Percentiles rank a stretch among this genome's conserved stretches.
Evolutionary conservation across 2,797 vertebrate genomes (phyloP).

Genomic region (Masticophis lateralis): DNA sequence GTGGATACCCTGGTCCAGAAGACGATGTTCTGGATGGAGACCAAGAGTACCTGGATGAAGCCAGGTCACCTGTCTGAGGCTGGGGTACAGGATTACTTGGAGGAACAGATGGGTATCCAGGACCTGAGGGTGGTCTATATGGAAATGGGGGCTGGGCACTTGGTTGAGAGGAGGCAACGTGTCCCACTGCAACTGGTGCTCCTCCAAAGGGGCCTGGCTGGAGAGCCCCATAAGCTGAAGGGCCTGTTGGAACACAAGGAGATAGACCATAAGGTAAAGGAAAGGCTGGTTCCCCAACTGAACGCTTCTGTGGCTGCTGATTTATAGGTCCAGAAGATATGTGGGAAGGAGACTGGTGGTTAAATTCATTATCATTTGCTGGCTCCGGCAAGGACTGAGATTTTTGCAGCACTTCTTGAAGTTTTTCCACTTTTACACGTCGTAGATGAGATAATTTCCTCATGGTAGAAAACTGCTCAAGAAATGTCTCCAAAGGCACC

Average conservation of each 20-base stretch:
- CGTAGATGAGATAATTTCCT: constrained; percentile 84
- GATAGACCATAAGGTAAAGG: constrained; percentile 72
- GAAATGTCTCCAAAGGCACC: constrained; percentile 82
- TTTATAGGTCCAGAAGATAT: neutral
- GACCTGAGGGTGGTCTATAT: constrained; percentile 34
- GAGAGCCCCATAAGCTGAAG: constrained; percentile 61
- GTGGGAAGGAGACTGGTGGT: constrained; percentile 16
- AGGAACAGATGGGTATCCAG: neutral
- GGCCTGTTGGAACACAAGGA: constrained; percentile 53
- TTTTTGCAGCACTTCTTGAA: constrained; percentile 84
- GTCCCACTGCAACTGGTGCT: neutral
- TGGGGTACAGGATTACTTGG: neutral
- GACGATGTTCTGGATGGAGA: constrained; percentile 58
- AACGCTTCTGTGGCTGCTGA: neutral
- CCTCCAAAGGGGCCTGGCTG: constrained; percentile 71
- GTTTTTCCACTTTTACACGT: constrained; percentile 86
- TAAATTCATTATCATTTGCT: neutral
- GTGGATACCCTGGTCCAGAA: constrained; percentile 11
- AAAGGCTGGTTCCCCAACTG: constrained; percentile 67
- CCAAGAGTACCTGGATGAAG: constrained; percentile 52
- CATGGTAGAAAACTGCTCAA: constrained; percentile 81
- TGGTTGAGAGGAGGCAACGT: constrained; percentile 19
- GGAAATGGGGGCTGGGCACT: constrained; percentile 47
- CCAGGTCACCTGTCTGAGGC: neutral
- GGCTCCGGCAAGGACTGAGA: constrained; percentile 49